A percentile compares a stretch with the other conserved stretches of the same genome.
Evolutionary conservation across 2,888 invertebrate species (phyloP).

Genomic region (Parascotia fuliginaria): DNA sequence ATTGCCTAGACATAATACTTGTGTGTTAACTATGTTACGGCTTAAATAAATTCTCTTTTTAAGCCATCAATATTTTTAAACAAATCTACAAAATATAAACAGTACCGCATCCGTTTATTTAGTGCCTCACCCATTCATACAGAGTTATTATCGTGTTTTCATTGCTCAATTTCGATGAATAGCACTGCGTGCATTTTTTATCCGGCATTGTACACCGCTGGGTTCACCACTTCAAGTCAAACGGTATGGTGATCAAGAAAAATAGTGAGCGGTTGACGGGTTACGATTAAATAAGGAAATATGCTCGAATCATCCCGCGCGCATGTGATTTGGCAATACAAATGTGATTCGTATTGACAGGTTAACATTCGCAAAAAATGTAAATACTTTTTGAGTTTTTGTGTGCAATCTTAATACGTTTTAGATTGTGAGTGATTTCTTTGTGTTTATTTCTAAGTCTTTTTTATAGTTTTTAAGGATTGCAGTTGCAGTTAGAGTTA

Average conservation of each 20-base stretch:
- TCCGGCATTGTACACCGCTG: conserved; percentile 58
- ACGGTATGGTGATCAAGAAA: conserved; percentile 78
- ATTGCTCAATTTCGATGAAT: conserved; percentile 75
- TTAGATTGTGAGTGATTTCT: conserved; percentile 13
- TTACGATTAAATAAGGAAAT: conserved; percentile 61
- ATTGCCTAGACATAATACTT: too few species aligned
- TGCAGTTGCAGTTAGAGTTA: too few species aligned
- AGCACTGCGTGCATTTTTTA: conserved; percentile 80
- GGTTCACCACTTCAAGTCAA: conserved; percentile 70
- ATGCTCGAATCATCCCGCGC: conserved; percentile 55
- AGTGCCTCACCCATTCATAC: conserved; percentile 38
- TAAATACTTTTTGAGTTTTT: conserved; percentile 18
- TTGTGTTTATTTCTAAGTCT: not conserved
- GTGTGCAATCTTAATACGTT: conserved; percentile 11
- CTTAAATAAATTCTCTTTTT: too few species aligned
- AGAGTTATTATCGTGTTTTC: conserved; percentile 80
- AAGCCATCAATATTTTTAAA: too few species aligned
- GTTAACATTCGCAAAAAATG: conserved; percentile 28
- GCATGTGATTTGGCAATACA: conserved; percentile 45
- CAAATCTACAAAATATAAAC: not conserved
- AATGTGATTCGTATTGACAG: conserved; percentile 48
- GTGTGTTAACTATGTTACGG: too few species aligned
- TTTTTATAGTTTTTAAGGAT: too few species aligned
- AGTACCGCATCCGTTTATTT: conserved; percentile 51
- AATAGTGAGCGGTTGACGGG: conserved; percentile 63